phyloP scores from a whole-genome alignment of 2,797 vertebrate species.

The Columba guinea region DNA sequence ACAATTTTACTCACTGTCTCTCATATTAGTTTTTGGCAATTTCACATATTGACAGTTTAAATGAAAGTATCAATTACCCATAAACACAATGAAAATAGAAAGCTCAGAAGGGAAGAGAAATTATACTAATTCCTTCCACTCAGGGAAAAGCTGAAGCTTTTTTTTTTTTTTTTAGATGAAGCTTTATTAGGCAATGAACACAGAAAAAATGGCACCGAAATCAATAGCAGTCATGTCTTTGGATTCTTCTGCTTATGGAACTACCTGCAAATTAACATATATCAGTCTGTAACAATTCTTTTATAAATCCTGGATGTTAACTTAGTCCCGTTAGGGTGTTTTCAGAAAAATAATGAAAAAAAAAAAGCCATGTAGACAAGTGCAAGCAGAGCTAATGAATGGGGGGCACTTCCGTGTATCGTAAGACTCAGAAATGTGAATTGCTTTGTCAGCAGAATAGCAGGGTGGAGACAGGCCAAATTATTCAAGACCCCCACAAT shows the following conservation, averaged over 20 bases:
- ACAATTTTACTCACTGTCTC: not conserved
- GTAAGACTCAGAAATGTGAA: not conserved
- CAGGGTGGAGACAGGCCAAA: not conserved
- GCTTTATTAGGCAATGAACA: not conserved
- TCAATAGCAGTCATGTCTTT: not conserved
- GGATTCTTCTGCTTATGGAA: not conserved
- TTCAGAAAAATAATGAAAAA: not conserved
- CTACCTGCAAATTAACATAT: not conserved
- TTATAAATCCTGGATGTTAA: not conserved
- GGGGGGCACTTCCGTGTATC: not conserved
- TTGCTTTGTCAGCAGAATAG: not conserved
- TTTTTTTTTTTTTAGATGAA: not conserved
- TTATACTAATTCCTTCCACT: not conserved
- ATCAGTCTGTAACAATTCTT: not conserved
- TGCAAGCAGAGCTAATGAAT: not conserved
- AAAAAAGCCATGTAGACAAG: not conserved
- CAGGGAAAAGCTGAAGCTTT: not conserved
- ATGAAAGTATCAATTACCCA: not conserved
- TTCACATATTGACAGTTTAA: not conserved
- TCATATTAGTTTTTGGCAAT: not conserved
- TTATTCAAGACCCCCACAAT: not conserved
- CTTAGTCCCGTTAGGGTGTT: not conserved
- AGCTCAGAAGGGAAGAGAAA: not conserved
- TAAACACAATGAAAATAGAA: not conserved
- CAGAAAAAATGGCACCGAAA: not conserved